Evolutionary conservation across 2,113 vertebrate species (phyloP), one percentile per base, ranked within the genome.

Genomic region (Rattus rattus): DNA sequence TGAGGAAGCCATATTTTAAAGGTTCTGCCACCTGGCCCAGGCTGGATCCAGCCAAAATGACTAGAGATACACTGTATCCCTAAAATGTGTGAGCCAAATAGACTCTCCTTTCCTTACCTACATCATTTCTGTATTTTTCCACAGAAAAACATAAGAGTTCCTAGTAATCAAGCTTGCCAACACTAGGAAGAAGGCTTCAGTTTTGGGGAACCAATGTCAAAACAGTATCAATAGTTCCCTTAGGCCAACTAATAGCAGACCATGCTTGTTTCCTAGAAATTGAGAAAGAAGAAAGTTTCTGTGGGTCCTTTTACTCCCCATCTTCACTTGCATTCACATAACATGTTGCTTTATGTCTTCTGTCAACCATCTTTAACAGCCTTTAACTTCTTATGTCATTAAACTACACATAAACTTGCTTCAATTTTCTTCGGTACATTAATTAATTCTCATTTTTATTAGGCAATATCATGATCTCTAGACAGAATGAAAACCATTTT

Each of bases 401-500:
- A 61, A 87, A 16, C 26, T 52, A 93, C 89, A 75, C 43, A 30
- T 77, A 14, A 54, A 39, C 90, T 22, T 69, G 43, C 52, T 86
- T 24, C 5, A 61, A 56, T 76, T 67, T 36, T 84, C 59, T 90
- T 81, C 67, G 26, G 3, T 87, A 19, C 56, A 30, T 61, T 63
- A 87, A 33, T 89, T 85, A 72, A 59, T 72, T 94, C 79, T 92
- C 61, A 84, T 72, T 95, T 94, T 92, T 87, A 90, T 69, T 96
- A 20, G 24, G 7, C 56, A 92, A 49, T 20, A 33, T 91, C 13
- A 52, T 67, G 28, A 80, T 67, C 43, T 54, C 94, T 4, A 83
- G 73, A 90, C 17, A 92, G 67, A 91, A 95, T 56, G 11, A 77
- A 90, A 90, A 90, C 33, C 56, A 0, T 90, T 7, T 67, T 94